Conservation (phyloP, 2,888 invertebrate genomes). For the Plebejus melissa region DNA sequence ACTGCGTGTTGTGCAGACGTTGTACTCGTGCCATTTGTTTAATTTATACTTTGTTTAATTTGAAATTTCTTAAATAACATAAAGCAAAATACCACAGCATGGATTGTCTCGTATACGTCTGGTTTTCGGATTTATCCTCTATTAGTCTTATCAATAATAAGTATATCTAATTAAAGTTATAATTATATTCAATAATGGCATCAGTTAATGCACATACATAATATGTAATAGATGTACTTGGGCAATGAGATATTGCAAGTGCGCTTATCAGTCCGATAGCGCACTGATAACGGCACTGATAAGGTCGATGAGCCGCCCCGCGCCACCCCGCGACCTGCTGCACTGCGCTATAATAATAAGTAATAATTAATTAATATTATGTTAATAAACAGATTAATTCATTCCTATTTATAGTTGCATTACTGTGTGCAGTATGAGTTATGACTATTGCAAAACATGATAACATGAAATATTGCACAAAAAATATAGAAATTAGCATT, state of each 20-base stretch:
- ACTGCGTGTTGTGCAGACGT: background rate
- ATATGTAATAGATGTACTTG: background rate
- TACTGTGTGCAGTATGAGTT: background rate
- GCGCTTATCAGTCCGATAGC: background rate
- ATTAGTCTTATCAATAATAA: background rate
- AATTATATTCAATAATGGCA: background rate
- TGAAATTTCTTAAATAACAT: background rate
- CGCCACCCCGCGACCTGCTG: background rate
- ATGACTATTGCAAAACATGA: background rate
- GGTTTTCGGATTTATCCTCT: background rate
- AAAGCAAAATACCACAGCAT: background rate
- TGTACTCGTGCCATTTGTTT: background rate
- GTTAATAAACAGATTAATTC: background rate
- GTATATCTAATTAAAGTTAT: background rate
- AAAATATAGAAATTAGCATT: background rate
- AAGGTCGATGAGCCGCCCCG: background rate
- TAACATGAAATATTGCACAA: background rate
- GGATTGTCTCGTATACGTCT: background rate
- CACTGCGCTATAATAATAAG: background rate
- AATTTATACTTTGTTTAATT: background rate
- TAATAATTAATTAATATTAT: background rate
- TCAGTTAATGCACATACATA: background rate
- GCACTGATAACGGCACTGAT: background rate
- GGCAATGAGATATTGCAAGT: background rate
- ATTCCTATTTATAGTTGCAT: background rate